These are phyloP conservation scores for Dryadula phaetusa DNA, from an alignment of 2,888 invertebrate species.

Conservation along the genomic window DNA sequence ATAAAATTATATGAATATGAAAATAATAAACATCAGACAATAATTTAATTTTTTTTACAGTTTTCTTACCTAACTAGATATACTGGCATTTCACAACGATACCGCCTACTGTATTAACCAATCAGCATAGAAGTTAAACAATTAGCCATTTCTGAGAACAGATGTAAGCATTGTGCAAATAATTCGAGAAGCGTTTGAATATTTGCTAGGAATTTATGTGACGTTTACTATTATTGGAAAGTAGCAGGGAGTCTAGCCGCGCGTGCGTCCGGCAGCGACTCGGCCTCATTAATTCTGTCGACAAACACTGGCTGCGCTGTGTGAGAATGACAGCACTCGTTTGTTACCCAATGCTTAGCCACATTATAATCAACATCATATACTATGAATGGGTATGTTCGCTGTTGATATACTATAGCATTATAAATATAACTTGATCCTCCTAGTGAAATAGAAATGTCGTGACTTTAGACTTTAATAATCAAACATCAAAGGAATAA, in stretches of 20 bases:
- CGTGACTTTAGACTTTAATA: no score
- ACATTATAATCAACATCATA: conserved; percentile 35
- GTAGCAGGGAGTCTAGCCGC: conserved; percentile 25
- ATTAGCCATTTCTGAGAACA: conserved; percentile 2
- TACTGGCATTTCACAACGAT: background rate
- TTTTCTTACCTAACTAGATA: background rate
- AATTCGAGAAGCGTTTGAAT: conserved; percentile 18
- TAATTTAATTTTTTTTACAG: background rate
- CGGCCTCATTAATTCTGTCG: conserved; percentile 49
- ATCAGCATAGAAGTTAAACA: conserved; percentile 4
- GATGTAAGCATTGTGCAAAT: conserved; percentile 13
- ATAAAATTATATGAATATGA: no score
- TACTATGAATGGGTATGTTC: conserved; percentile 14
- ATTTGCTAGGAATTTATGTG: conserved; percentile 28
- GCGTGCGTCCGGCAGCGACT: conserved; percentile 46
- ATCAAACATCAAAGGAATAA: no score
- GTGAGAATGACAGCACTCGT: conserved; percentile 51
- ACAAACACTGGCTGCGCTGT: conserved; percentile 48
- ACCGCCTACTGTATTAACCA: background rate
- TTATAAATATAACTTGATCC: background rate
- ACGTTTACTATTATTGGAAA: conserved; percentile 27
- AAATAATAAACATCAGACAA: background rate
- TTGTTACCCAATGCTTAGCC: conserved; percentile 47
- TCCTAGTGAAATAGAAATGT: no score
- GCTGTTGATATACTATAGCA: conserved; percentile 7